Base-by-base conservation (phyloP, 2,888 invertebrate genomes). In the Prenolepis imparis region DNA sequence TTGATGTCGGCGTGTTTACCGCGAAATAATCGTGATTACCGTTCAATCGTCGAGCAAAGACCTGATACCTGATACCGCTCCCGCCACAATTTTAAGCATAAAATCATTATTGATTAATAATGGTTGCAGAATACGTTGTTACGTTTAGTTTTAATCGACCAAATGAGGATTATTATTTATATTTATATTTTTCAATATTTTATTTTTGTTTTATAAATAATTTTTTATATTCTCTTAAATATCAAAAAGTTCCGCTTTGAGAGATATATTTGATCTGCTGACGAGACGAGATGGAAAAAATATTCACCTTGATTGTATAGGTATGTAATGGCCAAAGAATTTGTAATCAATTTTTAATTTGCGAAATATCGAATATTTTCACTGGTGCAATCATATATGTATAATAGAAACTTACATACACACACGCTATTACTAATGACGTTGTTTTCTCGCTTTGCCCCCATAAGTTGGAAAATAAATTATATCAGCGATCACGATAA, bases 381-480 rank as follows among this genome's bases (percentile, higher is more conserved):
- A 39, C 59, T 15, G 32, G 41, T 21, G 28, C 11, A n/a, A 68
- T 5, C 68, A 39, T 41, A 28, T 28, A 39, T 41, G 3, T 28
- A 28, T 28, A 28, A 28, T 2, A 36, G 24, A 61, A 59, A 57
- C 41, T 41, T 68, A 70, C 5, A n/a, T n/a, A 59, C 12, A 59
- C 21, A 15, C 6, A 28, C 28, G 66, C 28, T 21, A 39, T 68
- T 39, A 28, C 12, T 80, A 77, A 80, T 59, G 59, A 78, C 57
- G 44, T 80, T 48, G 36, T 48, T 61, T 80, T 48, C 72, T 24
- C 39, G 39, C n/a, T 39, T 18, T 77, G 24, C 24, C 44, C 8
- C 70, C 36, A n/a, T 80, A 61, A 80, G 28, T 41, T 67, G 28
- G 78, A 72, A 80, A 80, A 80, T 72, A 70, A 80, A 80, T 80